Conservation (phyloP, 2,888 invertebrate genomes). For the Heliconius sara region DNA sequence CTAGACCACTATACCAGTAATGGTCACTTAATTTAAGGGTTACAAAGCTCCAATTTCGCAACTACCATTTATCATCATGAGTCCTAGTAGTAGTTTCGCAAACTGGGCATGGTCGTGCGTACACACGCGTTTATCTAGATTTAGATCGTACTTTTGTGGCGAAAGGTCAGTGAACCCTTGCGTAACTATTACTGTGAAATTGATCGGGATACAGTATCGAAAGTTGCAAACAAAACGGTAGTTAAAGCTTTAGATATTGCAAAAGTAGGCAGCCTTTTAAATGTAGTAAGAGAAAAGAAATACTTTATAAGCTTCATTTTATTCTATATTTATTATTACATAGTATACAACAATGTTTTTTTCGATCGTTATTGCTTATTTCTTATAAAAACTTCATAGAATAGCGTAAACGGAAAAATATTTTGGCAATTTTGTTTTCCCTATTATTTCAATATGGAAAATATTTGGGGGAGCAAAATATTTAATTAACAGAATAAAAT, state of each 20-base stretch:
- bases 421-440: background rate
- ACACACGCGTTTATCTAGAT: conserved; percentile 70
- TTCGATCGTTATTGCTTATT: background rate
- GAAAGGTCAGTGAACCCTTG: conserved; percentile 74
- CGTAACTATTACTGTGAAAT: conserved; percentile 55
- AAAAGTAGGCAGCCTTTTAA: conserved; percentile 13
- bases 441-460: background rate
- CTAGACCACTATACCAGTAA: background rate
- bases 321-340: background rate
- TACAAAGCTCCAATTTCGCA: conserved; percentile 41
- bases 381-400: background rate
- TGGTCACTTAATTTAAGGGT: background rate
- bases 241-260: conserved; percentile 31
- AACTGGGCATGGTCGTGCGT: conserved; percentile 52
- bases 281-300: background rate
- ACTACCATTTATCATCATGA: conserved; percentile 43
- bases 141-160: conserved; percentile 77
- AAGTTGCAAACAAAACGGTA: conserved; percentile 46
- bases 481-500: background rate
- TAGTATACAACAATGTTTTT: background rate
- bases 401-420: background rate
- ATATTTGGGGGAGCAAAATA: background rate
- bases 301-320: background rate
- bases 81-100: conserved; percentile 47
- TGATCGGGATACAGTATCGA: conserved; percentile 47